Base-by-base conservation (phyloP, 1,140 invertebrate genomes). In the Tetragnatha versicolor region DNA sequence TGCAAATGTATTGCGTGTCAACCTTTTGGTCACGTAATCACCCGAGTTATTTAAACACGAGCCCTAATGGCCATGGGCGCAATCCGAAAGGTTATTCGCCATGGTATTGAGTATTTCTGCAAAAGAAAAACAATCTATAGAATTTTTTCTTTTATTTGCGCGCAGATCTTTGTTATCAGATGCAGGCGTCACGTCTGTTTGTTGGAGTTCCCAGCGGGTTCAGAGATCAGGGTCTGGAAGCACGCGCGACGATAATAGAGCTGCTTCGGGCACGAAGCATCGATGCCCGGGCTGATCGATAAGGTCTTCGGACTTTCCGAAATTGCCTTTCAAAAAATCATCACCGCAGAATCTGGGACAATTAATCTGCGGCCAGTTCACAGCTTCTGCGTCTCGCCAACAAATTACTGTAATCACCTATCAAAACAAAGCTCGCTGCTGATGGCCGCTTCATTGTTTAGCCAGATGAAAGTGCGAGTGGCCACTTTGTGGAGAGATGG, bases 191-290 rank as follows among this genome's bases (percentile, higher is more conserved):
- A 77, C 73, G 73, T 77, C 73, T 45, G 33, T 77, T 77, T 65
- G 60, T 77, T 63, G 60, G 70, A 76, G 60, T 51, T 77, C 55
- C 27, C 60, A 77, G 73, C 42, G 47, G 61, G 60, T 77, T 66
- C 60, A 49, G 22, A 53, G 60, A 35, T 66, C 60, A 77, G 73
- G 35, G 61, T 58, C 73, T 76, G 31, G 33, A 76, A 27, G 73
- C 73, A 77, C 73, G 73, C 73, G 49, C 73, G 33, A 53, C 42
- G 73, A 77, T 77, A 77, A 77, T 77, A 77, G 73, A 77, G 73
- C 73, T 53, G 73, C 73, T 77, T 65, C 66, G 22, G 61, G 61
- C 73, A 77, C 73, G 73, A 65, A 76, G 47, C 61, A 76, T 65
- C 31, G 22, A 76, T 65, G 47, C 45, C 39, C 27, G 39, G 17